A percentile compares a stretch with the other conserved stretches of the same genome.
These are phyloP conservation scores for Serripes groenlandicus DNA, from an alignment of 2,888 invertebrate genomes.

Conservation along the genomic window DNA sequence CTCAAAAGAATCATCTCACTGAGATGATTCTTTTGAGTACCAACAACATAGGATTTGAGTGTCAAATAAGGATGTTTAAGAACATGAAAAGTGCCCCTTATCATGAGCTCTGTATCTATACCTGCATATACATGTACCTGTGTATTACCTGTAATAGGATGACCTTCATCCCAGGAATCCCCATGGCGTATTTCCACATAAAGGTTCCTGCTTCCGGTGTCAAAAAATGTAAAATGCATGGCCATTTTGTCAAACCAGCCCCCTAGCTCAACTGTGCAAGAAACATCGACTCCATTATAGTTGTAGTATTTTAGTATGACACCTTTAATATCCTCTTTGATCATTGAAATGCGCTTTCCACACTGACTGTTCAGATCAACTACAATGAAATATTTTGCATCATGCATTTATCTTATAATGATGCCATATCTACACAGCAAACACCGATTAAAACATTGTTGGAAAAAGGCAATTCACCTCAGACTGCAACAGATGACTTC, in stretches of 20 bases:
- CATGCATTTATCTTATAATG: too few species aligned
- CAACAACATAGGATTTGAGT: too few species aligned
- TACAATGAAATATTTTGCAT: background rate
- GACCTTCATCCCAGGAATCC: conserved; percentile 2
- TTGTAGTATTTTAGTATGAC: background rate
- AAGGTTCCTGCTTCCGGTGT: background rate
- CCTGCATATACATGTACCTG: too few species aligned
- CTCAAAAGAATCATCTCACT: too few species aligned
- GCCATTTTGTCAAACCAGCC: conserved; percentile 4
- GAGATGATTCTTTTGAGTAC: too few species aligned
- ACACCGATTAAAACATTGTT: too few species aligned
- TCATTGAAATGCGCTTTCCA: conserved; percentile 7
- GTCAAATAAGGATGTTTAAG: too few species aligned
- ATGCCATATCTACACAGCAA: too few species aligned
- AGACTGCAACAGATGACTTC: background rate
- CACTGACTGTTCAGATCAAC: conserved; percentile 1
- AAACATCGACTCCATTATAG: background rate
- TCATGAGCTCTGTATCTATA: too few species aligned
- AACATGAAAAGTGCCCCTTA: too few species aligned
- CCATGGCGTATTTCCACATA: conserved; percentile 12
- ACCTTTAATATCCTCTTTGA: background rate
- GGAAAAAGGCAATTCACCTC: too few species aligned
- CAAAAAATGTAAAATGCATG: conserved; percentile 2
- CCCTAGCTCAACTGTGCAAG: conserved; percentile 8
- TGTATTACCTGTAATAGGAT: conserved; percentile 11